These are phyloP conservation scores for Drosophila pectinifera DNA, from an alignment of 1,140 invertebrate species.

Conservation along the genomic window DNA sequence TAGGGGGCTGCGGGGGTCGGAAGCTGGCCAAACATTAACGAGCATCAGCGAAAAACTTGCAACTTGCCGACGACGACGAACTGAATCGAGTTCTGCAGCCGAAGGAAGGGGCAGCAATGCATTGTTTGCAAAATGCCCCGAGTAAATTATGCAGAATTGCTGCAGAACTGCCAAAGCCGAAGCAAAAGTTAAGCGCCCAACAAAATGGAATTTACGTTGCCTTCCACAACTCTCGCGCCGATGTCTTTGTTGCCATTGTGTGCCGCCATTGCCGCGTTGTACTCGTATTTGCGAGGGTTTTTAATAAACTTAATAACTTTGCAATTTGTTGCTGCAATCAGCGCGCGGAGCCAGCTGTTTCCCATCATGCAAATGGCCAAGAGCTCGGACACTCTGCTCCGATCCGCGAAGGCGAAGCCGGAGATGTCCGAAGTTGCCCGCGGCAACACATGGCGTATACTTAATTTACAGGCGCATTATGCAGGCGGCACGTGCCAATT, in stretches of 20 bases:
- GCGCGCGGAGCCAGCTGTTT: constrained; percentile 38
- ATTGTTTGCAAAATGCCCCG: constrained; percentile 75
- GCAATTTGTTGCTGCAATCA: constrained; percentile 81
- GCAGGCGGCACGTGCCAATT: constrained; percentile 45
- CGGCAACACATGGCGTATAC: constrained; percentile 70
- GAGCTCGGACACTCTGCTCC: constrained; percentile 38
- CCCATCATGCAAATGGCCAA: constrained; percentile 47
- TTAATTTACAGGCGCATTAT: constrained; percentile 59
- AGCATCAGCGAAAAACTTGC: constrained; percentile 79
- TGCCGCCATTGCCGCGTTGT: constrained; percentile 9
- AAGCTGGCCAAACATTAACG: constrained; percentile 76
- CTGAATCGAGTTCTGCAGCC: constrained; percentile 37
- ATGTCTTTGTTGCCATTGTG: constrained; percentile 50
- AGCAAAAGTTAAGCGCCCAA: constrained; percentile 73
- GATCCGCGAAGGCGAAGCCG: too few relatives aligned
- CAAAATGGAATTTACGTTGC: constrained; percentile 67
- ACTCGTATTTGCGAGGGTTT: constrained; percentile 45
- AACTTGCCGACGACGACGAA: constrained; percentile 46
- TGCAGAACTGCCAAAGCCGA: constrained; percentile 27
- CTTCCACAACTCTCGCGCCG: constrained; percentile 34
- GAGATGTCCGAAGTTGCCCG: constrained; percentile 28
- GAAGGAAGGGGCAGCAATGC: constrained; percentile 32
- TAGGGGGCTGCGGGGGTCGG: constrained; percentile 8
- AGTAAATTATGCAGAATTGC: constrained; percentile 80
- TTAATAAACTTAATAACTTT: constrained; percentile 82